Evolutionary conservation across 2,888 invertebrate species (phyloP), one percentile per base, ranked within the genome.

Genomic region (Andrena chrysosceles): DNA sequence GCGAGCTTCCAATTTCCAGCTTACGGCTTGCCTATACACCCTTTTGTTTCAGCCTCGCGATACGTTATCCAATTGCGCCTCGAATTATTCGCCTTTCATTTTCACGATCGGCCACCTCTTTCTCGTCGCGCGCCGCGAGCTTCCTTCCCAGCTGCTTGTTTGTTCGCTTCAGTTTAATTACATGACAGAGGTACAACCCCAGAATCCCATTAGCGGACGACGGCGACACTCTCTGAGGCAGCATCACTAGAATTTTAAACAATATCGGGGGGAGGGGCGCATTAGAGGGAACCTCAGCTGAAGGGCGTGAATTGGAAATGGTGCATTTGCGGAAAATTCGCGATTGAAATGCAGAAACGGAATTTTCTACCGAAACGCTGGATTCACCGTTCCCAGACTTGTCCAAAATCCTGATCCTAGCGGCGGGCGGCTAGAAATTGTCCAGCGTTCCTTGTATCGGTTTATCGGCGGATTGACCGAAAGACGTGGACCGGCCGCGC

Each of bases 1-100:
- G 52, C 78, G 78, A 79, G 83, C 84, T 87, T 86, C 85, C 89
- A 90, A 88, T 90, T 90, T 83, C 83, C 70, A 77, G 76, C 73
- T 42, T 81, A 84, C 73, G 84, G 73, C 73, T 83, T 69, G 56
- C 63, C 42, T 70, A 56, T 85, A 81, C 62, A 62, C 75, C 69
- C 72, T 83, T 42, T 81, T 71, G 83, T 84, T 81, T 69, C 79
- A 77, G 71, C 72, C 76, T 75, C 82, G 84, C 83, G 84, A 84
- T 89, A 86, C 81, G 88, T 89, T 86, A 80, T 83, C 84, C 89
- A 84, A 89, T 90, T 81, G 79, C 68, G 66, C 67, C 59, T 42
- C 59, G 83, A 89, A 89, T 89, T 86, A 84, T 87, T 83, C 77
- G 77, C 80, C 67, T 84, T 88, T 84, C 80, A 84, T 72, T 67